These are phyloP conservation scores for Amitus sp. DNA, from an alignment of 2,888 invertebrate species.

Conservation along the genomic window DNA sequence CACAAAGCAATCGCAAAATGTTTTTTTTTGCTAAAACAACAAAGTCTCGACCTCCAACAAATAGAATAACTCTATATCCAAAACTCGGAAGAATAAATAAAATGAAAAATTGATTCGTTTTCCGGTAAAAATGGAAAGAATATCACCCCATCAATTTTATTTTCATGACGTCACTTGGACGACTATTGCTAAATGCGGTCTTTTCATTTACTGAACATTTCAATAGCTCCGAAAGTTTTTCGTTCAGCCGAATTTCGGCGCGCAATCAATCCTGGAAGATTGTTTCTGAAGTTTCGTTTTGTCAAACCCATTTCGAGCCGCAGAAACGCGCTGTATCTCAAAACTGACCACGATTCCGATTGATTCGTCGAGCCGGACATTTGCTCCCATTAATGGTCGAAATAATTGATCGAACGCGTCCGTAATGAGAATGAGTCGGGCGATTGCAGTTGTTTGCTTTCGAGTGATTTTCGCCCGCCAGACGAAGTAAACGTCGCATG, in stretches of 20 bases:
- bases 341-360: conserved; percentile 3
- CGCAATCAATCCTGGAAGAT: neutral
- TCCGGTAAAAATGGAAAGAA: no score
- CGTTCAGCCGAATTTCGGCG: neutral
- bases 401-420: neutral
- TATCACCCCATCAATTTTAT: no score
- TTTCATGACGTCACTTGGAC: no score
- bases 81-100: no score
- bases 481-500: neutral
- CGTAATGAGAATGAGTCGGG: neutral
- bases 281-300: neutral
- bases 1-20: no score
- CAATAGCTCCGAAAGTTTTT: neutral
- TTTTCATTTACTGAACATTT: no score
- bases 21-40: no score
- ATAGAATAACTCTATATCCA: no score
- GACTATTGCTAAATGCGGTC: no score
- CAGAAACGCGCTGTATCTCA: neutral
- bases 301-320: conserved; percentile 1
- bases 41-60: no score
- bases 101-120: no score
- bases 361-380: neutral
- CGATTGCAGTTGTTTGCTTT: neutral
- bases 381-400: neutral
- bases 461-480: neutral